Percentiles rank a stretch among this genome's conserved stretches.
Conservation (phyloP, 1,140 invertebrate species). For the Aphaenogaster ashmeadi region DNA sequence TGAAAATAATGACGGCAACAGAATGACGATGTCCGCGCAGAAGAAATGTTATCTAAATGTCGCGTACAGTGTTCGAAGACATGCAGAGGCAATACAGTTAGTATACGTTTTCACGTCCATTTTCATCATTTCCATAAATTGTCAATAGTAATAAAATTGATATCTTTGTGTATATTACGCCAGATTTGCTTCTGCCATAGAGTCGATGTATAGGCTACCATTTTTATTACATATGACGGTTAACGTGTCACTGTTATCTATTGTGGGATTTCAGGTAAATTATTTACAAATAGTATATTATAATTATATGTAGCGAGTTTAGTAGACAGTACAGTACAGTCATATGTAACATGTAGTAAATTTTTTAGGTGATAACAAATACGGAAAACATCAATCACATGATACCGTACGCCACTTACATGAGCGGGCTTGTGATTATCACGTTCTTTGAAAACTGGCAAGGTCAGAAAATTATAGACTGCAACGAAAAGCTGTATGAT, state of each 20-base stretch:
- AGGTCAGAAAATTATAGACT: constrained; percentile 46
- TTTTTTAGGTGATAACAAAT: not conserved
- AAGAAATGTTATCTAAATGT: not conserved
- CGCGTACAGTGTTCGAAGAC: not conserved
- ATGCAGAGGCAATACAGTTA: constrained; percentile 2
- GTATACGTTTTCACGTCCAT: not conserved
- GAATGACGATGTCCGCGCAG: not conserved
- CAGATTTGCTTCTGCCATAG: not conserved
- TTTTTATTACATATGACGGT: not conserved
- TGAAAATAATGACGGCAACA: not conserved
- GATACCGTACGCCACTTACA: not conserved
- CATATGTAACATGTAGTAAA: not conserved
- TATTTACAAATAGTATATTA: not conserved
- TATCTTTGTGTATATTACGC: not conserved
- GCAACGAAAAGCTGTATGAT: constrained; percentile 24
- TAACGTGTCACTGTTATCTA: not conserved
- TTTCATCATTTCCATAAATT: not conserved
- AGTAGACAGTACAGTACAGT: not conserved
- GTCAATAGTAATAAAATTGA: not conserved
- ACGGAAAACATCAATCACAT: not conserved
- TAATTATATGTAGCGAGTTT: not conserved
- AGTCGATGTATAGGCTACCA: constrained; percentile 19
- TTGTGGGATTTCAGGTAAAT: constrained; percentile 33
- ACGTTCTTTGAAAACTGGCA: constrained; percentile 43
- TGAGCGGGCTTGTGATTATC: not conserved